Percentiles rank a stretch among this genome's conserved stretches.
These are phyloP conservation scores for Oophaga sylvatica DNA, from an alignment of 2,797 vertebrate species.

Conservation along the genomic window DNA sequence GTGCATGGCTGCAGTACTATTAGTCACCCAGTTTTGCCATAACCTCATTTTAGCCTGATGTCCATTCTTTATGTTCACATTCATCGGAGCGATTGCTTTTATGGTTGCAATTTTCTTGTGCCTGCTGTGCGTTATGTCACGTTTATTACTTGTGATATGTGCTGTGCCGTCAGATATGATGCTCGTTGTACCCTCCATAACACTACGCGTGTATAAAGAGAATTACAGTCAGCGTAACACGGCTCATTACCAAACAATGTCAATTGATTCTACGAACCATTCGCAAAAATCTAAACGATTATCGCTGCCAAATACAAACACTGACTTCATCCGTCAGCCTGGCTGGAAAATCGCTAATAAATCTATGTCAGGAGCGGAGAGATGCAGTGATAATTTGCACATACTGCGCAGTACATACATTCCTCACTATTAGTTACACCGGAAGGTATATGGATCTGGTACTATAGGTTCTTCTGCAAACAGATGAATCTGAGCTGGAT, in stretches of 20 bases:
- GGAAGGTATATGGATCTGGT: neutral
- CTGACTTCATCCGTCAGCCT: neutral
- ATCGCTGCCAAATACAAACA: slow-evolving; percentile 3
- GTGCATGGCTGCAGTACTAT: neutral
- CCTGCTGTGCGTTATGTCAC: neutral
- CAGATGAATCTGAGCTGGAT: neutral
- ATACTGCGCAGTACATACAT: neutral
- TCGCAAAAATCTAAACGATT: neutral
- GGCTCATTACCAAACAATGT: slow-evolving; percentile 25
- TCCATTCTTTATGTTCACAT: neutral
- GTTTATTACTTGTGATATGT: neutral
- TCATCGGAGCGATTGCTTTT: neutral
- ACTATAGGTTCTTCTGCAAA: too few species aligned
- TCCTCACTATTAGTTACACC: neutral
- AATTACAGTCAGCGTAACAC: neutral
- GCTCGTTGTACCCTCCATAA: neutral
- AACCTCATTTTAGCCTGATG: neutral
- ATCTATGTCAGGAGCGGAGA: slow-evolving; percentile 5
- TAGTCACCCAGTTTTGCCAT: neutral
- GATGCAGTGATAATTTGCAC: neutral
- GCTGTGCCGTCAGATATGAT: too few species aligned
- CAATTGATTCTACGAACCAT: slow-evolving; percentile 1
- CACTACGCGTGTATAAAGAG: neutral
- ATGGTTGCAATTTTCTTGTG: neutral
- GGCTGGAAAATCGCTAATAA: neutral